Evolutionary conservation across 2,113 vertebrate genomes (phyloP).

Genomic region (Burhinus bistriatus): DNA sequence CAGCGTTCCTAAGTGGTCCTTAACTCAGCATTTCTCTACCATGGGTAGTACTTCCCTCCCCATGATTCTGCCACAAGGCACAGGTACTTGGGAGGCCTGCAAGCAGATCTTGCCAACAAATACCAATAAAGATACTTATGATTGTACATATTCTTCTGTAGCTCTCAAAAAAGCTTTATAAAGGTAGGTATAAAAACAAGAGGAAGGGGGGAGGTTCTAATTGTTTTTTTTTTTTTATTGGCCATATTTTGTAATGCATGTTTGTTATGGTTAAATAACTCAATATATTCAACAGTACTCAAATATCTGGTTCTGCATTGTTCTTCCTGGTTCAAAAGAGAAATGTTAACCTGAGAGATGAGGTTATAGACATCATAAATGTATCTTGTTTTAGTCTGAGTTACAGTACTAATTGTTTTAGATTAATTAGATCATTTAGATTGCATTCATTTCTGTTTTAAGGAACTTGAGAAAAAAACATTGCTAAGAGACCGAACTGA

Average conservation of each 20-base stretch:
- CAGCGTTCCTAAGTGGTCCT: neutral
- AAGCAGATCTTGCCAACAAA: neutral
- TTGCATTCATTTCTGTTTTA: neutral
- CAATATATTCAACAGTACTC: neutral
- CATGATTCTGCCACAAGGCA: neutral
- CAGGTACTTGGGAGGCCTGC: neutral
- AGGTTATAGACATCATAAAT: neutral
- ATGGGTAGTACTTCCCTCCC: neutral
- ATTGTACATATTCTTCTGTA: neutral
- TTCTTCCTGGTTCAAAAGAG: neutral
- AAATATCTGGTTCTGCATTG: neutral
- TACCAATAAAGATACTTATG: neutral
- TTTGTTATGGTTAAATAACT: neutral
- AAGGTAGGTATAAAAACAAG: neutral
- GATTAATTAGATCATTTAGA: neutral
- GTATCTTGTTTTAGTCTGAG: neutral
- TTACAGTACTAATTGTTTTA: neutral
- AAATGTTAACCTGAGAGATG: neutral
- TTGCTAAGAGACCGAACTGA: neutral
- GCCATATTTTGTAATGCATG: neutral
- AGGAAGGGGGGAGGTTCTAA: neutral
- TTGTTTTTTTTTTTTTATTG: neutral
- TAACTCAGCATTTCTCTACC: neutral
- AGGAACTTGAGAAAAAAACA: neutral
- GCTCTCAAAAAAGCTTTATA: neutral